Percentiles rank a stretch among this genome's conserved stretches.
Evolutionary conservation across 37 sponge, comb jelly and placozoan genomes (phyloP).

Genomic region (Hormiphora californensis): DNA sequence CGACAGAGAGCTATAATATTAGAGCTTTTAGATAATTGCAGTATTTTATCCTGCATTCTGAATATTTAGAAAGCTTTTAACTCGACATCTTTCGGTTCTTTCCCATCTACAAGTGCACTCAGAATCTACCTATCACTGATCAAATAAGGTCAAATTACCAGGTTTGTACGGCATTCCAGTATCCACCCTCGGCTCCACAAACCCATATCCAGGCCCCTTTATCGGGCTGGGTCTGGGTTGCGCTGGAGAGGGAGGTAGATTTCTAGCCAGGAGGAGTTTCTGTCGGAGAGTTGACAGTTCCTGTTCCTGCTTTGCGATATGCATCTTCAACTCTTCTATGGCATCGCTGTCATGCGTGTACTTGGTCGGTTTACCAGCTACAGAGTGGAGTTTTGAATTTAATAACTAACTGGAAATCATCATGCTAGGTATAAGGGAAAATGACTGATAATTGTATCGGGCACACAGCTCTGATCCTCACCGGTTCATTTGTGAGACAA

Average conservation of each 20-base stretch:
- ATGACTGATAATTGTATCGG: no score
- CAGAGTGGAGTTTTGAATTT: not conserved
- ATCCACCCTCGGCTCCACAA: conserved; percentile 39
- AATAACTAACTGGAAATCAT: not conserved
- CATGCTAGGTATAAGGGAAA: no score
- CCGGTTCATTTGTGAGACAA: no score
- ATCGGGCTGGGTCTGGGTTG: not conserved
- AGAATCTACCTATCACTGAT: no score
- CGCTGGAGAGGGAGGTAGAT: not conserved
- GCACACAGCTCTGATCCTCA: no score
- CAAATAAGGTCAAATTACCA: no score
- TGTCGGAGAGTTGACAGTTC: conserved; percentile 21
- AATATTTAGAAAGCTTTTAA: no score
- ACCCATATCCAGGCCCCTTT: conserved; percentile 16
- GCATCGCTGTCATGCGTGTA: conserved; percentile 24
- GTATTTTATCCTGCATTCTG: no score
- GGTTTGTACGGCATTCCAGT: conserved; percentile 45
- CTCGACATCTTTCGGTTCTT: no score
- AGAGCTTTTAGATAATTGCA: no score
- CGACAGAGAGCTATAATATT: no score
- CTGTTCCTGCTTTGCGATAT: conserved; percentile 2
- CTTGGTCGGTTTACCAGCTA: conserved; percentile 41
- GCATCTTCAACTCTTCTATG: conserved; percentile 26
- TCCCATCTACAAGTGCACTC: no score
- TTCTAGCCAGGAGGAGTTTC: conserved; percentile 31